Percentiles rank a stretch among this genome's conserved stretches.
Conservation (phyloP, 1,140 invertebrate genomes). For the Zaprionus taronus region DNA sequence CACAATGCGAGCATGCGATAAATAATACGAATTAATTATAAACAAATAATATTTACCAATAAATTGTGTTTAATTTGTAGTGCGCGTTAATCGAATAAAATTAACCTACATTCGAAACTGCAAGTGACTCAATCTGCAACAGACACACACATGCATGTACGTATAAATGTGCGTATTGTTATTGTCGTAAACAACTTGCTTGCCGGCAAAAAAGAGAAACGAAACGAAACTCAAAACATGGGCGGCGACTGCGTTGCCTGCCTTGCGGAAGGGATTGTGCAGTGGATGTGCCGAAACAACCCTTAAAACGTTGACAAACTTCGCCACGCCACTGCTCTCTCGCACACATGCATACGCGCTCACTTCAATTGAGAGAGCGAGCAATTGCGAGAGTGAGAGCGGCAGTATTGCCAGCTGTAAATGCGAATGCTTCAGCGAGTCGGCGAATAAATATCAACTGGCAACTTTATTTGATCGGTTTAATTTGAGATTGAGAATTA, state of each 20-base stretch:
- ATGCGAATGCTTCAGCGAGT: conserved; percentile 21
- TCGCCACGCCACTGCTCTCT: conserved; percentile 29
- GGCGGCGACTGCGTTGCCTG: conserved; percentile 6
- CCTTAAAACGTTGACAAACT: conserved; percentile 12
- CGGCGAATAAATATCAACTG: conserved; percentile 17
- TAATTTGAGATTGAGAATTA: neutral
- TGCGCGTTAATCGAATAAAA: neutral
- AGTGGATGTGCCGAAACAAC: neutral
- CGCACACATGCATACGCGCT: conserved; percentile 26
- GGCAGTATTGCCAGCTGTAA: conserved; percentile 39
- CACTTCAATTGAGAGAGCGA: neutral
- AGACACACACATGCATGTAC: neutral
- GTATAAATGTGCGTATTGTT: conserved; percentile 11
- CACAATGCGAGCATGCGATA: neutral
- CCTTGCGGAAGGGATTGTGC: neutral
- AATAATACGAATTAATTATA: neutral
- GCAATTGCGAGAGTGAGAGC: neutral
- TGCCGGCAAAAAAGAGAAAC: conserved; percentile 35
- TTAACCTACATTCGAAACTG: conserved; percentile 10
- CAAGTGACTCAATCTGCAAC: conserved; percentile 10
- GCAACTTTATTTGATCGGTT: conserved; percentile 40
- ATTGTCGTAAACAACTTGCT: conserved; percentile 38
- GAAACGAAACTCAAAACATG: conserved; percentile 20
- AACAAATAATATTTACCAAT: conserved; percentile 2
- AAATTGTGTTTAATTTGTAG: neutral